Conservation (phyloP, 2,113 vertebrate species). For the Ochotona curzoniae region DNA sequence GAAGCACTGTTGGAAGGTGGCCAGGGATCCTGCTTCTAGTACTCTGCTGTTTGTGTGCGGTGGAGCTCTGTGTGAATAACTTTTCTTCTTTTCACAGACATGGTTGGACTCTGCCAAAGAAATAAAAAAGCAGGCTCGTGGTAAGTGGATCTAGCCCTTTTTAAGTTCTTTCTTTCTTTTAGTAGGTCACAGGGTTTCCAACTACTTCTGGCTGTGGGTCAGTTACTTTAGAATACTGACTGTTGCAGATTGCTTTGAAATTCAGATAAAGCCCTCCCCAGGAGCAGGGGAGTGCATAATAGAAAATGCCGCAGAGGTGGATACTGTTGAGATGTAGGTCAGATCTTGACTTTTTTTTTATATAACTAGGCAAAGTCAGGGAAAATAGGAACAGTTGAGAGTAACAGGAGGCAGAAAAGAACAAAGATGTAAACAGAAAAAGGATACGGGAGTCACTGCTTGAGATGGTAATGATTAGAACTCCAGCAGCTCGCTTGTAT, state of each 20-base stretch:
- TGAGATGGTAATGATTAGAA: not conserved
- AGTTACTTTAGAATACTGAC: constrained; percentile 68
- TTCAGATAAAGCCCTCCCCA: constrained; percentile 59
- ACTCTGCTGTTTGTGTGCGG: constrained; percentile 53
- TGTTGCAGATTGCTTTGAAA: constrained; percentile 63
- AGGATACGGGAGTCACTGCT: not conserved
- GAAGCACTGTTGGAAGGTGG: not conserved
- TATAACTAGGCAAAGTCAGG: constrained; percentile 25
- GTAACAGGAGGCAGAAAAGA: constrained; percentile 51
- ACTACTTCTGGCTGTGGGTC: constrained; percentile 48
- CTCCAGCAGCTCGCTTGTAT: not conserved
- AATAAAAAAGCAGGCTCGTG: constrained; percentile 94
- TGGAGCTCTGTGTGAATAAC: constrained; percentile 72
- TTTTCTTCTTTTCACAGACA: constrained; percentile 88
- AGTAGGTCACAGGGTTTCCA: constrained; percentile 71
- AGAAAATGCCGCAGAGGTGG: constrained; percentile 27
- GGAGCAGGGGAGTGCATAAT: constrained; percentile 36
- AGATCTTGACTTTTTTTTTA: constrained; percentile 59
- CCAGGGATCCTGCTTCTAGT: not conserved
- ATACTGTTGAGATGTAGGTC: constrained; percentile 64
- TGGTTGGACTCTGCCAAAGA: constrained; percentile 98
- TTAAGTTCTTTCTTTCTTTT: constrained; percentile 62
- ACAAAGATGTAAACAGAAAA: constrained; percentile 52
- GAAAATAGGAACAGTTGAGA: constrained; percentile 39
- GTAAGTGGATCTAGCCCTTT: constrained; percentile 85